Conservation (phyloP, 1,140 invertebrate genomes). For the Drosophila kurseongensis region DNA sequence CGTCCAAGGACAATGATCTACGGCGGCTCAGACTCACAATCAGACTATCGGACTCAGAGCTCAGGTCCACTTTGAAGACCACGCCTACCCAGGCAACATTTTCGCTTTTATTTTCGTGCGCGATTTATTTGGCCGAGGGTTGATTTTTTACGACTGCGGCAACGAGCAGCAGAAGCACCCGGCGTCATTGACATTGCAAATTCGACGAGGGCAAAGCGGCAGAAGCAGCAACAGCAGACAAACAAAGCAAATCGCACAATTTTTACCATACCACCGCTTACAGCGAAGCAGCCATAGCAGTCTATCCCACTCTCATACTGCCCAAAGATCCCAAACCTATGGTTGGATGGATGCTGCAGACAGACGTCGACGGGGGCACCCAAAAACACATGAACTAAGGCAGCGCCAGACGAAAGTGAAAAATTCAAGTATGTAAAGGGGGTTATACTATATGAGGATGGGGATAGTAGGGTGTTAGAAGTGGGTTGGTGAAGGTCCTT, state of each 20-base stretch:
- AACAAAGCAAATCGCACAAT: slow-evolving; percentile 79
- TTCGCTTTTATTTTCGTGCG: slow-evolving; percentile 51
- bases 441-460: not conserved
- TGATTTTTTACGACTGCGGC: slow-evolving; percentile 71
- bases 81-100: slow-evolving; percentile 29
- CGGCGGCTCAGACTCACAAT: slow-evolving; percentile 38
- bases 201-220: slow-evolving; percentile 49
- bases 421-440: slow-evolving; percentile 44
- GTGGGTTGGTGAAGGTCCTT: not conserved
- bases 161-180: slow-evolving; percentile 18
- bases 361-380: slow-evolving; percentile 28
- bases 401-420: slow-evolving; percentile 50
- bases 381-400: slow-evolving; percentile 32
- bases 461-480: too few relatives aligned
- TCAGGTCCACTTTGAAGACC: slow-evolving; percentile 30
- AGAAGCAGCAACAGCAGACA: slow-evolving; percentile 32
- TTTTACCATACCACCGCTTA: slow-evolving; percentile 11
- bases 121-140: slow-evolving; percentile 76
- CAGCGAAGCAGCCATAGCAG: not conserved
- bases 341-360: slow-evolving; percentile 47
- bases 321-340: slow-evolving; percentile 23
- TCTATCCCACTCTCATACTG: slow-evolving; percentile 1
- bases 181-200: slow-evolving; percentile 80
- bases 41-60: slow-evolving; percentile 16
- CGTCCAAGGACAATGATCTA: slow-evolving; percentile 82